Evolutionary conservation across 2,113 vertebrate genomes (phyloP).

Genomic region (Misgurnus anguillicaudatus): DNA sequence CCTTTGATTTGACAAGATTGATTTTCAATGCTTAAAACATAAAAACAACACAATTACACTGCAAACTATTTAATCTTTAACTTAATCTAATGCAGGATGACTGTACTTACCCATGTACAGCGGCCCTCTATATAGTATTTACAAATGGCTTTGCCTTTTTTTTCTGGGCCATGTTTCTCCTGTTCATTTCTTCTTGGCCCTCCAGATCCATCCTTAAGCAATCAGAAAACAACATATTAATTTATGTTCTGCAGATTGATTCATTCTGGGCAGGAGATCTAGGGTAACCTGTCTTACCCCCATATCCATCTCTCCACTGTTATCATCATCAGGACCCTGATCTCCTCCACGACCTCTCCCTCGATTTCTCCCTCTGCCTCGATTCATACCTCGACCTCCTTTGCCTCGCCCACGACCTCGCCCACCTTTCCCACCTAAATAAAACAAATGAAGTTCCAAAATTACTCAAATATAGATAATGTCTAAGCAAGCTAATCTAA

Average conservation of each 20-base stretch:
- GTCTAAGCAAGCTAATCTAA: neutral
- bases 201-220: slow-evolving; percentile 66
- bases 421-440: slow-evolving; percentile 77
- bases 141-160: slow-evolving; percentile 96
- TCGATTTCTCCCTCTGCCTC: slow-evolving; percentile 76
- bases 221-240: neutral
- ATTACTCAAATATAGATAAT: neutral
- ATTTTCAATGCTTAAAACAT: neutral
- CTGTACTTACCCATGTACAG: slow-evolving; percentile 87
- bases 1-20: neutral
- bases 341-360: slow-evolving; percentile 78
- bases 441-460: neutral
- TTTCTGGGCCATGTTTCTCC: slow-evolving; percentile 86
- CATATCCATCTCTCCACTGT: slow-evolving; percentile 87
- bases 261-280: neutral
- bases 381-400: slow-evolving; percentile 76
- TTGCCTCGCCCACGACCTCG: slow-evolving; percentile 70
- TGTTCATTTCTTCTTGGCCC: slow-evolving; percentile 80
- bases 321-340: slow-evolving; percentile 80
- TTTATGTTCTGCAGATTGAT: neutral
- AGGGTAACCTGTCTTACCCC: slow-evolving; percentile 72
- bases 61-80: neutral
- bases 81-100: neutral
- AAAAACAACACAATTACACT: neutral
- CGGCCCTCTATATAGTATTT: slow-evolving; percentile 96